Base-by-base conservation (phyloP, 2,888 invertebrate species). In the Gymnosoma rotundatum region DNA sequence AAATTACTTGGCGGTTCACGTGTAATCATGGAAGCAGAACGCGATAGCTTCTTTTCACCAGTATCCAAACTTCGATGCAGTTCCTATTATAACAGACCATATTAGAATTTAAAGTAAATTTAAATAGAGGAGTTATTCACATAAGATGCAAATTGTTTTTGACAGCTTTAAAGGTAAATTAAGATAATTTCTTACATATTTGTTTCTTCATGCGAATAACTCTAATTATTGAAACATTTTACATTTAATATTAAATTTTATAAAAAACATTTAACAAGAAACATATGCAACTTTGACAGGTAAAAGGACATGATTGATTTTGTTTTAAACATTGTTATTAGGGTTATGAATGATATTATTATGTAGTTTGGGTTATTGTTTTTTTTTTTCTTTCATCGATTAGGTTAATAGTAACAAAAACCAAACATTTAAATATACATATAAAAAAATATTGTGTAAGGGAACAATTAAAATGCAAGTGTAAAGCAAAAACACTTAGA, bases 1-100 rank as follows among this genome's bases (percentile, higher is more conserved):
- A 98, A 93, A 92, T 96, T 97, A 72, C 94, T 94, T 18, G 94
- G 93, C 0, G 94, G 93, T 2, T 94, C 93, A 86, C 95, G 95
- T 61, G 95, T 94, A 73, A 94, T 94, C 69, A 94, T 94, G 0
- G 96, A 94, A 58, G 94, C 95, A 1, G 95, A 96, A 87, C 95
- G 94, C 0, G 95, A 94, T 67, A 96, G 93, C 85, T 96, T 95
- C 87, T 94, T 95, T 85, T 97, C 97, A 0, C 95, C 95, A 1
- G 96, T 96, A 88, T 97, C 97, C 79, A 97, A 93, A 90, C 97
- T 97, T 87, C 96, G 94, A 90, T 96, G 97, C 88, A 95, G 96
- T 88, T 97, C 97, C 96, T 97, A 56, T 48, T 10, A 50, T 5
- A 61, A 32, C 3, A 70, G 20, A 81, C 16, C 25, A 45, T 10